phyloP scores from a whole-genome alignment of 2,888 invertebrate genomes.

The Dryobotodes eremita region DNA sequence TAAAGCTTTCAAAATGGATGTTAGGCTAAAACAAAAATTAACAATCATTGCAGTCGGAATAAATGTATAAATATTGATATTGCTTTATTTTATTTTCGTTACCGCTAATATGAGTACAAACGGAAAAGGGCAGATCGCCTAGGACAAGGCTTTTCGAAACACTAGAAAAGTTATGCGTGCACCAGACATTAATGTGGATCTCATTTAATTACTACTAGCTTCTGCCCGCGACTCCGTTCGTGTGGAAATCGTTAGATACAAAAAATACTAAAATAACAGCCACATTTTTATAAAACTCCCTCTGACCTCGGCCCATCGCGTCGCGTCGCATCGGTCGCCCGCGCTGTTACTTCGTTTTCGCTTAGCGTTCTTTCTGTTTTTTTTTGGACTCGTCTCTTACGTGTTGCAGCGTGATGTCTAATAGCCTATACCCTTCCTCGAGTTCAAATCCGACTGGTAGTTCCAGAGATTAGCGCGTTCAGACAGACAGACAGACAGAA shows the following conservation, averaged over 20 bases:
- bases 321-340: neutral
- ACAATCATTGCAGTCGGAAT: slow-evolving; percentile 10
- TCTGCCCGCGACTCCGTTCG: neutral
- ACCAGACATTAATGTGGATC: neutral
- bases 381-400: neutral
- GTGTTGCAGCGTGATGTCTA: neutral
- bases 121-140: neutral
- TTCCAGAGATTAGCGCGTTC: neutral
- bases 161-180: neutral
- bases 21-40: slow-evolving; percentile 28
- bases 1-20: slow-evolving; percentile 16
- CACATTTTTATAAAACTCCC: neutral
- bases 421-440: too few species aligned
- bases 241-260: neutral
- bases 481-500: neutral
- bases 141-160: neutral
- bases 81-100: slow-evolving; percentile 11
- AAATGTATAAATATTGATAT: slow-evolving; percentile 10
- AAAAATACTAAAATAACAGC: neutral
- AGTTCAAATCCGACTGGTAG: neutral
- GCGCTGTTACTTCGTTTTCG: neutral
- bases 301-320: neutral
- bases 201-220: neutral
- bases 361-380: neutral
- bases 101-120: neutral